A percentile compares a stretch with the other conserved stretches of the same genome.
phyloP scores from a whole-genome alignment of 2,113 vertebrate genomes.

The Spheniscus mendiculus region DNA sequence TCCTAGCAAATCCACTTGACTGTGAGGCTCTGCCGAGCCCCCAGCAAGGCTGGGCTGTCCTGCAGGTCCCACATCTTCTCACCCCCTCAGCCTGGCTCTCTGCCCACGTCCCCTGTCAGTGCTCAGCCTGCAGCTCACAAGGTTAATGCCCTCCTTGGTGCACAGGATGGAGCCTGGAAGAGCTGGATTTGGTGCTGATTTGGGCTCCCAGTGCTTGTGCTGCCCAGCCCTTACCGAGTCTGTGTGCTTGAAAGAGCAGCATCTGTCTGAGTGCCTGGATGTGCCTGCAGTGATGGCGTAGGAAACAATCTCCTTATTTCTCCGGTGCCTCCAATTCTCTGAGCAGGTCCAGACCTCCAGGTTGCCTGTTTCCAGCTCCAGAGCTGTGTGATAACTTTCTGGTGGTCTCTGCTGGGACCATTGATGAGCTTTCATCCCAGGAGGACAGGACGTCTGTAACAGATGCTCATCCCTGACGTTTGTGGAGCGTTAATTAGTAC shows the following conservation, averaged over 20 bases:
- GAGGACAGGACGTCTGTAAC: background rate
- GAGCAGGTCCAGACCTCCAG: background rate
- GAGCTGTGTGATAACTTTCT: background rate
- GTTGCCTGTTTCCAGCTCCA: background rate
- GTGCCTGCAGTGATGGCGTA: background rate
- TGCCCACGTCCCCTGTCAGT: background rate
- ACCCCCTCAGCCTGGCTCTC: background rate
- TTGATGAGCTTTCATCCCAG: rapidly evolving
- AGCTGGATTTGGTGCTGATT: background rate
- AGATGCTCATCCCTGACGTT: background rate
- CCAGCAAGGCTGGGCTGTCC: background rate
- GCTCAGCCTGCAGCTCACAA: background rate
- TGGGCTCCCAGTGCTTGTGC: background rate
- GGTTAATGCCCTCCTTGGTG: background rate
- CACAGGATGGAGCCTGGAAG: background rate
- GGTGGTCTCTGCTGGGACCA: background rate
- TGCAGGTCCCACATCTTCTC: background rate
- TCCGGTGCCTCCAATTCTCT: background rate
- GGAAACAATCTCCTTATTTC: background rate
- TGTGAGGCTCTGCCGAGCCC: background rate
- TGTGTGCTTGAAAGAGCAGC: background rate
- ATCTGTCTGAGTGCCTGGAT: background rate
- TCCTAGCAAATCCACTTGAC: background rate
- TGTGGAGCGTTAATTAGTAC: background rate
- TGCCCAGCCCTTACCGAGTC: background rate